These are phyloP conservation scores for Stenotaenia linearis DNA, from an alignment of 2,888 invertebrate species.

Conservation along the genomic window DNA sequence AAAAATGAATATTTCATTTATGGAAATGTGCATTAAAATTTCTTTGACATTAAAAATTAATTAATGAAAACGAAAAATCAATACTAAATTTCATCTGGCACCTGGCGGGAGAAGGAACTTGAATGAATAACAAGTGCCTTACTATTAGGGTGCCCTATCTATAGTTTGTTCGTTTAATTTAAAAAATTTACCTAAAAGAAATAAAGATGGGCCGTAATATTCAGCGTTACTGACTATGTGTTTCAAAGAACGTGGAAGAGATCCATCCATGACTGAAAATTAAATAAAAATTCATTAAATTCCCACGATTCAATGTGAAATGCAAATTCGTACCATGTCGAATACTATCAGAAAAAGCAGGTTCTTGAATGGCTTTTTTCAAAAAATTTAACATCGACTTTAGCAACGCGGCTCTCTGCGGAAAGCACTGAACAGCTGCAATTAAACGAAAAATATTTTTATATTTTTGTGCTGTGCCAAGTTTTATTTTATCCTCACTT, in stretches of 20 bases:
- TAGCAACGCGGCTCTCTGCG: slow-evolving; percentile 73
- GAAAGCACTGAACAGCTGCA: slow-evolving; percentile 56
- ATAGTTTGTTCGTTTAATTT: too few species aligned
- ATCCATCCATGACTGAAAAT: slow-evolving; percentile 69
- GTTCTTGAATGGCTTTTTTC: slow-evolving; percentile 76
- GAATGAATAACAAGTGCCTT: too few species aligned
- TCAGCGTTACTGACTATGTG: slow-evolving; percentile 80
- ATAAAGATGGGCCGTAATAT: slow-evolving; percentile 80
- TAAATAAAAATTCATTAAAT: not conserved
- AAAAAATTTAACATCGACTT: slow-evolving; percentile 85
- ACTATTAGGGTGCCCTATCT: too few species aligned
- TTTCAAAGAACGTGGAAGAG: slow-evolving; percentile 68
- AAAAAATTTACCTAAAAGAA: slow-evolving; percentile 59
- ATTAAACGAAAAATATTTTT: too few species aligned
- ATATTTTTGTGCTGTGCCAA: not conserved
- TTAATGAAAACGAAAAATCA: not conserved
- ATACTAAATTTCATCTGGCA: too few species aligned
- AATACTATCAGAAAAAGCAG: slow-evolving; percentile 71
- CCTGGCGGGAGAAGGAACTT: too few species aligned
- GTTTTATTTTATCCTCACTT: not conserved
- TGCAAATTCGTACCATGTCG: slow-evolving; percentile 60
- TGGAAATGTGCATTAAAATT: too few species aligned
- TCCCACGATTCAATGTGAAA: too few species aligned
- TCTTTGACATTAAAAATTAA: not conserved
- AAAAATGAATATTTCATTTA: too few species aligned